Percentiles rank a stretch among this genome's conserved stretches.
Conservation (phyloP, 2,797 vertebrate genomes). For the Lophotriccus pileatus region DNA sequence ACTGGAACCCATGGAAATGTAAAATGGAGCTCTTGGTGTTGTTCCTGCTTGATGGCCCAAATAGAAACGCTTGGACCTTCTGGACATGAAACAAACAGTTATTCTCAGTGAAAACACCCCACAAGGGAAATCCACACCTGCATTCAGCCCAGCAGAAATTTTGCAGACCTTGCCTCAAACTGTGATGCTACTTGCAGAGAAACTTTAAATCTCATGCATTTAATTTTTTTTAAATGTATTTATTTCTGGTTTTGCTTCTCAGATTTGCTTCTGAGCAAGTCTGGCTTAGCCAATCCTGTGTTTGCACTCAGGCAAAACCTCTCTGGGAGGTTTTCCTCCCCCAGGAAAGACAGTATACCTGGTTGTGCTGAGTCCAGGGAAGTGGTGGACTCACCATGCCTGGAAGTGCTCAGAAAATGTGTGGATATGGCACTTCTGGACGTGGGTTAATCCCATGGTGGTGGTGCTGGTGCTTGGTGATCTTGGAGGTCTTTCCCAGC, state of each 20-base stretch:
- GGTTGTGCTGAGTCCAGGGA: fast-evolving
- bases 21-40: background rate
- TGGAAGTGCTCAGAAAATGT: fast-evolving
- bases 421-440: background rate
- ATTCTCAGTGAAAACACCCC: background rate
- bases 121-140: background rate
- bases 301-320: background rate
- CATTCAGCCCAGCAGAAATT: background rate
- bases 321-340: fast-evolving
- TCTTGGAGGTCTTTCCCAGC: background rate
- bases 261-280: background rate
- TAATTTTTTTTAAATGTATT: background rate
- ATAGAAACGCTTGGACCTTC: background rate
- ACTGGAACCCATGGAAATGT: background rate
- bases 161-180: background rate
- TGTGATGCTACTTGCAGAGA: background rate
- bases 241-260: background rate
- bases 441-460: no score
- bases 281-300: background rate
- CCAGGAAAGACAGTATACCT: fast-evolving
- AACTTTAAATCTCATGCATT: background rate
- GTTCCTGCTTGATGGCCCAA: background rate
- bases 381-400: background rate
- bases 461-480: background rate
- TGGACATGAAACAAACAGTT: background rate